Conservation (phyloP, 2,113 vertebrate genomes). For the Abramis brama region DNA sequence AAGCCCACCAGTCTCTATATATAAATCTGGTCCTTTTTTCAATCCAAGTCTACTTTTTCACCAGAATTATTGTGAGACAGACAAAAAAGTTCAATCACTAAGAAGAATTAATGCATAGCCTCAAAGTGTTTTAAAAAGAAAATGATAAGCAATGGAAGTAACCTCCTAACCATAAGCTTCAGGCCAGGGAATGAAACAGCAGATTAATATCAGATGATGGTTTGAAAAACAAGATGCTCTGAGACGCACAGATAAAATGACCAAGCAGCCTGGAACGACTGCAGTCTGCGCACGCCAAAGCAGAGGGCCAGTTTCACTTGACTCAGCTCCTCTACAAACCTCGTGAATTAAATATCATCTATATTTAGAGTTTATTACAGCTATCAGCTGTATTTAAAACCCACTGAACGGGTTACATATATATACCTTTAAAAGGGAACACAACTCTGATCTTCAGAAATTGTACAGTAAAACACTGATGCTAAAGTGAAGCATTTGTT, state of each 20-base stretch:
- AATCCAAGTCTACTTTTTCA: neutral
- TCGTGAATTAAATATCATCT: slow-evolving; percentile 52
- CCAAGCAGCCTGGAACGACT: neutral
- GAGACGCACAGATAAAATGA: neutral
- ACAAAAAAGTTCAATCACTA: neutral
- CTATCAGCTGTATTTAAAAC: slow-evolving; percentile 19
- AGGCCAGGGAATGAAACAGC: neutral
- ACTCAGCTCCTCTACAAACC: slow-evolving; percentile 27
- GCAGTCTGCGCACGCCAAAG: neutral
- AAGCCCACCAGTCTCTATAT: neutral
- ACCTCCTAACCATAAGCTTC: neutral
- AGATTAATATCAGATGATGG: slow-evolving; percentile 18
- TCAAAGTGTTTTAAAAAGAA: neutral
- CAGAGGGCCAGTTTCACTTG: slow-evolving; percentile 6
- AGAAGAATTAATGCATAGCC: neutral
- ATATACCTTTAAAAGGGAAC: neutral
- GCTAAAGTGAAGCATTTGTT: neutral
- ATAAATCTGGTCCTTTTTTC: neutral
- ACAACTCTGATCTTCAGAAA: neutral
- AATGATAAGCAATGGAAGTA: neutral
- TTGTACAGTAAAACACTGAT: neutral
- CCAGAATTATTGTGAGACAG: neutral
- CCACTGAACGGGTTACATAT: neutral
- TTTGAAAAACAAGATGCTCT: slow-evolving; percentile 20
- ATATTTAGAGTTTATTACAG: slow-evolving; percentile 53